Base-by-base conservation (phyloP, 2,888 invertebrate species). In the Nyleta sp. region DNA sequence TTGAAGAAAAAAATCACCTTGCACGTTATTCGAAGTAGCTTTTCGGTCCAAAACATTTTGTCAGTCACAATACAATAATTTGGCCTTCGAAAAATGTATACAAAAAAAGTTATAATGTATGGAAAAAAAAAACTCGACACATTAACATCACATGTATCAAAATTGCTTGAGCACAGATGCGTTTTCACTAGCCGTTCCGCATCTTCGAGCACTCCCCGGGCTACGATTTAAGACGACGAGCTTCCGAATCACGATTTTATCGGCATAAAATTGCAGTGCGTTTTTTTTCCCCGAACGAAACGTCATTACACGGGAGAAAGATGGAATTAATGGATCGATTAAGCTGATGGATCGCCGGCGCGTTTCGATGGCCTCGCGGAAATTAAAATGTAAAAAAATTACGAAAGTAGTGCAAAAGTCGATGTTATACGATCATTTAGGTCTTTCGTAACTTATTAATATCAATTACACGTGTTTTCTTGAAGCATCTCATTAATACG, bases 241-340 rank as follows among this genome's bases (percentile, higher is more conserved):
- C 74, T 74, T 60, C 74, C 60, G 74, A 74, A 74, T 74, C 74
- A 53, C 46, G 74, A 74, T 74, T 67, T 74, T 74, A 74, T 74
- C 74, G 65, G 60, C 17, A 65, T 53, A 59, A 74, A 67, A 74
- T 74, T 74, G 52, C 53, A 46, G 73, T 59, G 22, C 31, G 18
- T 31, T 65, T 72, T 72, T 72, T 72, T 46, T 24, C 42, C 40
- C 64, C 5, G 33, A 10, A 10, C 7, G 28, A 57, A 64, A 72
- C 64, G 57, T 64, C 64, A 72, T 64, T 73, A 65, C 52, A 28
- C n/a, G 42, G 46, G 40, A 50, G 65, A 65, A 62, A 73, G 55
- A 72, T 62, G 53, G 33, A 62, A 72, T 73, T 65, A 73, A 73
- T 65, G 64, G 42, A 52, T 52, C 73, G 33, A 64, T 73, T 65